Evolutionary conservation across 2,113 vertebrate species (phyloP).

Genomic region (Cariama cristata): DNA sequence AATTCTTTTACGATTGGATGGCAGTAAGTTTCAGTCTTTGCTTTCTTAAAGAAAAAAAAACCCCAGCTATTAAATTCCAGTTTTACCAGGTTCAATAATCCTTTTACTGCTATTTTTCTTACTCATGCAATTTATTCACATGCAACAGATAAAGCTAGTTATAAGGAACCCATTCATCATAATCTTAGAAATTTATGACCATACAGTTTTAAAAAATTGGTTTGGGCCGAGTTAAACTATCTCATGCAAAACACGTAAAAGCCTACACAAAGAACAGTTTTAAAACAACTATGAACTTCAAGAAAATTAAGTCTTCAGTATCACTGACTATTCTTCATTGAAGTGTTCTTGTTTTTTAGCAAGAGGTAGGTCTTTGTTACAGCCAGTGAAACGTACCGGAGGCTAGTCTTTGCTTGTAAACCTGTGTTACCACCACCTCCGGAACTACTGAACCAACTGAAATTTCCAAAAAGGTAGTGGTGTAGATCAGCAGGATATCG

Average conservation of each 20-base stretch:
- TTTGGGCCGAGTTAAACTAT: background rate
- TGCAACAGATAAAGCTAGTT: background rate
- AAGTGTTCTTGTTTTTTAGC: background rate
- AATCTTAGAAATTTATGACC: background rate
- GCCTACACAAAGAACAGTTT: background rate
- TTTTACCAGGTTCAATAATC: background rate
- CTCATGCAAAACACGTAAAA: background rate
- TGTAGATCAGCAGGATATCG: background rate
- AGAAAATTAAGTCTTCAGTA: background rate
- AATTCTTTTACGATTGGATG: background rate
- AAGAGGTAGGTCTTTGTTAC: background rate
- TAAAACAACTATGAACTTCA: background rate
- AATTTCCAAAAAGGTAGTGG: background rate
- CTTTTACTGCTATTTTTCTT: background rate
- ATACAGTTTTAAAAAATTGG: background rate
- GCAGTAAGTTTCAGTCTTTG: background rate
- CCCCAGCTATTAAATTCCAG: background rate
- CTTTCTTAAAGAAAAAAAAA: background rate
- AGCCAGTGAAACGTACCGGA: background rate
- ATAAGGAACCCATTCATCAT: background rate
- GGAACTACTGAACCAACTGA: background rate
- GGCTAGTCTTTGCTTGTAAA: background rate
- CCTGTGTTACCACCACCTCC: background rate
- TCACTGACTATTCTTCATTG: background rate
- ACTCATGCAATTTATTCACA: constrained; percentile 14